These are phyloP conservation scores for Ceratosolen fusciceps DNA, from an alignment of 1,140 invertebrate species.

Conservation along the genomic window DNA sequence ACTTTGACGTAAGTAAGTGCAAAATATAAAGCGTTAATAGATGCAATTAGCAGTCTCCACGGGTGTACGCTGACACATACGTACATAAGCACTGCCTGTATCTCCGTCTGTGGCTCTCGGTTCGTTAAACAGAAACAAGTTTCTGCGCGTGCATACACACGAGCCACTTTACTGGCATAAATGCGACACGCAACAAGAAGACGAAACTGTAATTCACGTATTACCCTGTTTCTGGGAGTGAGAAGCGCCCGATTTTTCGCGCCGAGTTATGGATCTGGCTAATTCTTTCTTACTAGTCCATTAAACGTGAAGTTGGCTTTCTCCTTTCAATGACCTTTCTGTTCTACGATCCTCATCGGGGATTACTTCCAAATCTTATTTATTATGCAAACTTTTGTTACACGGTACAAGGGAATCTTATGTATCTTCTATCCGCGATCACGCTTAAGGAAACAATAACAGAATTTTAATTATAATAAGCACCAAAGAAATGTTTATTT, in stretches of 20 bases:
- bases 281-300: conserved; percentile 47
- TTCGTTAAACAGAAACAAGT: conserved; percentile 46
- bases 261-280: conserved; percentile 13
- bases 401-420: background rate
- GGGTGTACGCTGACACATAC: conserved; percentile 9
- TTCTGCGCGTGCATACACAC: background rate
- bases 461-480: no score
- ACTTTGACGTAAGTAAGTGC: conserved; percentile 26
- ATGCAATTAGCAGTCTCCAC: conserved; percentile 48
- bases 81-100: background rate
- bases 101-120: background rate
- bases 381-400: conserved; percentile 27
- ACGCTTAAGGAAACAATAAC: background rate
- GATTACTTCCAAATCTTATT: conserved; percentile 8
- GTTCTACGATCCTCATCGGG: background rate
- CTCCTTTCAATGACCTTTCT: background rate
- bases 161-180: background rate
- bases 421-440: background rate
- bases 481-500: no score
- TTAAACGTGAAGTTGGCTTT: conserved; percentile 23
- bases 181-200: conserved; percentile 16
- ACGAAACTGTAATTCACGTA: conserved; percentile 43
- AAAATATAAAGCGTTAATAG: conserved; percentile 48
- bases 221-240: conserved; percentile 18
- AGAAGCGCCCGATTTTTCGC: background rate